Percentiles rank a stretch among this genome's conserved stretches.
These are phyloP conservation scores for Phaenicophaeus curvirostris DNA, from an alignment of 2,797 vertebrate genomes.

Conservation along the genomic window DNA sequence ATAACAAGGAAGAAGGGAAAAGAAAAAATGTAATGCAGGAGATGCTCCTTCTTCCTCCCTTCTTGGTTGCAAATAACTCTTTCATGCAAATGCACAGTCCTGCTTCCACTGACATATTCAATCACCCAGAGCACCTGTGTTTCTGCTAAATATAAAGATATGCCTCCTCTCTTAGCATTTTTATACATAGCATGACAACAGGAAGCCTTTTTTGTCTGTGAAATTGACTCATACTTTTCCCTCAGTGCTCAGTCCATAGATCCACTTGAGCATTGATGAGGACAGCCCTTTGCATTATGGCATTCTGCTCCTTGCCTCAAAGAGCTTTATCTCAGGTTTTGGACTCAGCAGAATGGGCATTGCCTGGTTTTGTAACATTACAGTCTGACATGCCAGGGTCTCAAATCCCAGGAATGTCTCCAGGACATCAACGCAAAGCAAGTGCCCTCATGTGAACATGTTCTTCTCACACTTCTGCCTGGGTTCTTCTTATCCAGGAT, in stretches of 20 bases:
- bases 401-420: not conserved
- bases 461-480: fast-evolving
- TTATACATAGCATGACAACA: not conserved
- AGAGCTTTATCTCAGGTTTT: not conserved
- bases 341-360: fast-evolving
- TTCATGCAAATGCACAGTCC: not conserved
- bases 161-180: not conserved
- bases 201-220: not conserved
- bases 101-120: not conserved
- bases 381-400: not conserved
- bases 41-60: not conserved
- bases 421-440: not conserved
- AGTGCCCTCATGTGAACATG: not conserved
- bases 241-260: not conserved
- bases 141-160: not conserved
- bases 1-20: not conserved
- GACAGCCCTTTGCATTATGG: not conserved
- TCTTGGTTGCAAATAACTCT: not conserved
- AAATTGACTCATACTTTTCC: not conserved
- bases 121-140: not conserved
- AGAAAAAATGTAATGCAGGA: not conserved
- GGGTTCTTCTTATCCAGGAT: not conserved
- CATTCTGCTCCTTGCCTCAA: not conserved
- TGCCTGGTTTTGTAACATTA: not conserved
- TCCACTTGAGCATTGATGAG: not conserved